phyloP scores from a whole-genome alignment of 2,113 vertebrate species.

The Hippocampus mohnikei region DNA sequence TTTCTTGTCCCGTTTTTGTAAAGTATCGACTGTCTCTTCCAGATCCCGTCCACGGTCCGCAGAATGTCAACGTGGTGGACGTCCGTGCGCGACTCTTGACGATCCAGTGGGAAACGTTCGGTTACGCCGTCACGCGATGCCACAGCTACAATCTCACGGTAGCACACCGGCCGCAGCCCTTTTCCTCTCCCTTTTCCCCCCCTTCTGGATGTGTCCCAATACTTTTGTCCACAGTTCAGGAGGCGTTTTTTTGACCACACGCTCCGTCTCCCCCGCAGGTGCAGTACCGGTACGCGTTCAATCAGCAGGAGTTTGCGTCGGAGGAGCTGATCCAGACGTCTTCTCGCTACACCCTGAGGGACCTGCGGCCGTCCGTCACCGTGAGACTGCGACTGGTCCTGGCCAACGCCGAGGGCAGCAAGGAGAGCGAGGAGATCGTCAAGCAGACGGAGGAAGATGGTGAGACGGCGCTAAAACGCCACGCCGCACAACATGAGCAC shows the following conservation, averaged over 20 bases:
- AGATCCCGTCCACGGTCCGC: conserved; percentile 93
- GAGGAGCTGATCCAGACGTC: conserved; percentile 92
- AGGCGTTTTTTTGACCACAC: too few species aligned
- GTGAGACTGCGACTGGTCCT: conserved; percentile 86
- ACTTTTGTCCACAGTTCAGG: too few species aligned
- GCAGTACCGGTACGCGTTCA: conserved; percentile 92
- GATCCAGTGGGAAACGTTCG: conserved; percentile 94
- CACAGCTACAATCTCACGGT: conserved; percentile 96
- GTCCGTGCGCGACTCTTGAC: conserved; percentile 92
- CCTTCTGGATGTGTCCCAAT: too few species aligned
- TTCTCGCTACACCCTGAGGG: conserved; percentile 90
- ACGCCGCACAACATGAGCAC: too few species aligned
- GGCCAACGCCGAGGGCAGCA: conserved; percentile 90
- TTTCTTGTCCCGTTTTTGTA: too few species aligned
- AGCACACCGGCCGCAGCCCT: neutral
- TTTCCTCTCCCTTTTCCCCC: too few species aligned
- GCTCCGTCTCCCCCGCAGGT: conserved; percentile 51
- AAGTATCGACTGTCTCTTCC: conserved; percentile 13
- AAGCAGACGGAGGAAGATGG: conserved; percentile 95
- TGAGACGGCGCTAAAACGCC: conserved; percentile 44
- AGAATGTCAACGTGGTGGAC: conserved; percentile 91
- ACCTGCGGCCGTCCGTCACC: conserved; percentile 88
- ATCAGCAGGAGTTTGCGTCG: conserved; percentile 87
- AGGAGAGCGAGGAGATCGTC: conserved; percentile 92
- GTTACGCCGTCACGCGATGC: conserved; percentile 91